phyloP scores from a whole-genome alignment of 2,797 vertebrate species.

The Helostoma temminkii region DNA sequence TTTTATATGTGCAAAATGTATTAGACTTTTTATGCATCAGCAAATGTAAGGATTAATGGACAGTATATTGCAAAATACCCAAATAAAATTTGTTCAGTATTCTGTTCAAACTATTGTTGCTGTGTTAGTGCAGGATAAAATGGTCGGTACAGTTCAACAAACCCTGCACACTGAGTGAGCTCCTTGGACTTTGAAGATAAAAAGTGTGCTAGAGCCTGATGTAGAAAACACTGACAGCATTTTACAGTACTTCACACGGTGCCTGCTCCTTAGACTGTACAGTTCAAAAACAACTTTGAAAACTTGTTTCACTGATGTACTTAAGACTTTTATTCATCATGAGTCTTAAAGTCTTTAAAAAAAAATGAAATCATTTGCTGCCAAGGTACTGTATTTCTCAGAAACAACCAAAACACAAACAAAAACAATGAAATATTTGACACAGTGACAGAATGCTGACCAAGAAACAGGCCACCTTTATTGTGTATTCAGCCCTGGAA shows the following conservation, averaged over 20 bases:
- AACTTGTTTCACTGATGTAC: neutral
- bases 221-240: conserved; percentile 18
- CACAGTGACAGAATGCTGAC: conserved; percentile 34
- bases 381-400: neutral
- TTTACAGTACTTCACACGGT: conserved; percentile 30
- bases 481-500: conserved; percentile 60
- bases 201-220: conserved; percentile 9
- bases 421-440: conserved; percentile 31
- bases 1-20: neutral
- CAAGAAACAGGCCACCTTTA: conserved; percentile 36
- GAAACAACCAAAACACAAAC: conserved; percentile 15
- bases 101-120: conserved; percentile 4
- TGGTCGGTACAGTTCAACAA: conserved; percentile 7
- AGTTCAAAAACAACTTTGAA: conserved; percentile 7
- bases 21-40: neutral
- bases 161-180: conserved; percentile 24
- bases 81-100: neutral
- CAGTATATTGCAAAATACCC: neutral
- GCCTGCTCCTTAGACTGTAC: conserved; percentile 2
- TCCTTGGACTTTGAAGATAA: conserved; percentile 44
- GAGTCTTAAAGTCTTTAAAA: conserved; percentile 11
- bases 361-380: conserved; percentile 10
- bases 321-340: conserved; percentile 14
- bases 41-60: neutral
- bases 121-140: conserved; percentile 10